Conservation (phyloP, 2,888 invertebrate genomes). For the Gari tellinella region DNA sequence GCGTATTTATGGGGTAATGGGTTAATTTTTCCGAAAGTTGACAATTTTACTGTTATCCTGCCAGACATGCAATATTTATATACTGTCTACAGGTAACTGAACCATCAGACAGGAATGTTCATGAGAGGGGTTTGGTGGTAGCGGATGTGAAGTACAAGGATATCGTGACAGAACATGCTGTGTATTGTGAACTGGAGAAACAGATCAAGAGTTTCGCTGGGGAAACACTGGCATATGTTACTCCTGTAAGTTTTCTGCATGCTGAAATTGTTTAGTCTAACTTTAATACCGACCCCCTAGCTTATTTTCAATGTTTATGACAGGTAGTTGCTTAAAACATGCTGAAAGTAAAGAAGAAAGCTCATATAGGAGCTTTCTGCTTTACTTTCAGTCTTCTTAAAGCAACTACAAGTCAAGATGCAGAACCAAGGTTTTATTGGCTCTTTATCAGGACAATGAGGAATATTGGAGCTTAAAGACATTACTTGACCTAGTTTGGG, state of each 20-base stretch:
- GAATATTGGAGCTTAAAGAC: not conserved
- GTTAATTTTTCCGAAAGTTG: too few relatives aligned
- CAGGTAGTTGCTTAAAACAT: too few relatives aligned
- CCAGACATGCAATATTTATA: not conserved
- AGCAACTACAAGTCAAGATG: too few relatives aligned
- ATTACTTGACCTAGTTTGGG: too few relatives aligned
- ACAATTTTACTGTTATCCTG: too few relatives aligned
- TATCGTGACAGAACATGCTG: slow-evolving; percentile 90
- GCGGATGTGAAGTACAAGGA: slow-evolving; percentile 89
- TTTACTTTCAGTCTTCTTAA: too few relatives aligned
- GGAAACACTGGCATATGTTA: slow-evolving; percentile 94
- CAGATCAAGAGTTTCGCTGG: slow-evolving; percentile 88
- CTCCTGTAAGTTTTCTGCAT: slow-evolving; percentile 90
- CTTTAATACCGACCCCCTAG: not conserved
- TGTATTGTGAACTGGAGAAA: slow-evolving; percentile 90
- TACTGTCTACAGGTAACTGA: slow-evolving; percentile 21
- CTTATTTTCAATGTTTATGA: too few relatives aligned
- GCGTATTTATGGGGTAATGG: too few relatives aligned
- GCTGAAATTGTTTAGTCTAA: too few relatives aligned
- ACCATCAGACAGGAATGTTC: slow-evolving; percentile 85
- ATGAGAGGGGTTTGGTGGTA: slow-evolving; percentile 89
- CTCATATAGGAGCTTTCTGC: too few relatives aligned
- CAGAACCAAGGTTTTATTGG: not conserved
- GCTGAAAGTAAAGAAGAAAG: too few relatives aligned
- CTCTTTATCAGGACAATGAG: too few relatives aligned